Base-by-base conservation (phyloP, 2,113 vertebrate genomes). In the Procavia capensis region DNA sequence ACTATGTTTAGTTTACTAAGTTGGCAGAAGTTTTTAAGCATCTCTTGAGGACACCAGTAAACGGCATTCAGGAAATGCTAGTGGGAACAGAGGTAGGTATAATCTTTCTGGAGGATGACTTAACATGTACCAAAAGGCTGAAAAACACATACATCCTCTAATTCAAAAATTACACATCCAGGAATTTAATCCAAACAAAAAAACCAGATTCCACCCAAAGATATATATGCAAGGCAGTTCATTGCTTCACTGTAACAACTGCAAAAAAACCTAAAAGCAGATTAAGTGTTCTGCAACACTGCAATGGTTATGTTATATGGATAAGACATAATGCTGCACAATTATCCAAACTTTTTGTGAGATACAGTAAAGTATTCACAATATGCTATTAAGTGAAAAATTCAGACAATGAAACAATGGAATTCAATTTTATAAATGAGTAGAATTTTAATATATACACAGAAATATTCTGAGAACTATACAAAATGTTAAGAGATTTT, bases 121-220 rank as follows among this genome's bases (percentile, higher is more conserved):
- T 74, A 76, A 72, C 64, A 85, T 34, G 8, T 34, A 80, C n/a
- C 74, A 83, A 78, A 86, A 85, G 34, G 34, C 43, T 36, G 86
- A 88, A 85, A 95, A 85, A n/a, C 82, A 75, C 41, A 64, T 64
- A 39, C 72, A 72, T 68, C 7, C 45, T 94, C 88, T 95, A 41
- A 88, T 59, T 90, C 39, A 81, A 91, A 95, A 20, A 43, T 36
- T 59, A 88, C 0, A 13, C n/a, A 85, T 91, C 4, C 6, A 91
- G 29, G 66, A 84, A 50, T 81, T 81, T 84, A 70, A n/a, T 50
- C 39, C 31, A 70, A 68, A 95, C 36, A 36, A 57, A 57, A 82
- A 61, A 59, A 27, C 83, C 13, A 83, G 39, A 90, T 43, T 75
- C 29, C 14, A 82, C 19, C 31, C 70, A n/a, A 87, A 93, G 25